Base-by-base conservation (phyloP, 1,140 invertebrate species). In the Hylyphantes graminicola region DNA sequence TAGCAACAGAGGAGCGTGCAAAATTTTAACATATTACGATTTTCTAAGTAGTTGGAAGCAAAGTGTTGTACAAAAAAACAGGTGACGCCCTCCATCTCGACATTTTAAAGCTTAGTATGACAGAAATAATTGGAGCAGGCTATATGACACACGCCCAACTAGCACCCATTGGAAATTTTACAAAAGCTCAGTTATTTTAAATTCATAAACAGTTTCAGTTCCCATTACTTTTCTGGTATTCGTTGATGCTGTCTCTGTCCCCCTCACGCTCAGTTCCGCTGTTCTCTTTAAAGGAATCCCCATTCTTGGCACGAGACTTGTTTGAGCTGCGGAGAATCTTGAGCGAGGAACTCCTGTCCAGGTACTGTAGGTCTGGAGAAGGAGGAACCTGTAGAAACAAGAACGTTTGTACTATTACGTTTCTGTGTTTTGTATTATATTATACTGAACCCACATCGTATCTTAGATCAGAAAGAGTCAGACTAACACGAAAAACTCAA, bases 171-270 rank as follows among this genome's bases (percentile, higher is more conserved):
- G 35, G 35, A 35, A 35, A 35, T 35, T 35, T 35, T 35, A 35
- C 35, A 35, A 35, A 35, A 5, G 35, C 35, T 35, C 35, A 35
- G 5, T 35, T 35, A 35, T 35, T 35, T 35, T 2, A 1, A 35
- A 1, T 35, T 35, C 35, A 5, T 35, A 1, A 35, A 35, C 35
- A 35, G 1, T 35, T 35, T 35, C 1, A 35, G 35, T 79, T 75
- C n/a, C 11, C 9, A 51, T 57, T 64, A 85, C 83, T 54, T 73
- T 72, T 78, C 11, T 53, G 75, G 17, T 67, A 11, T 7, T 83
- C 80, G n/a, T 63, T 51, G 2, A 57, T 64, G 53, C 74, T 95
- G 89, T 94, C 94, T 90, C 94, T 95, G 87, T 96, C 95, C 87
- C 96, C 94, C 90, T 96, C 95, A 83, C 65, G n/a, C 77, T 54